Evolutionary conservation across 92 coral and sea anemone species (phyloP), one percentile per base, ranked within the genome.

Genomic region (Micromussa lordhowensis): DNA sequence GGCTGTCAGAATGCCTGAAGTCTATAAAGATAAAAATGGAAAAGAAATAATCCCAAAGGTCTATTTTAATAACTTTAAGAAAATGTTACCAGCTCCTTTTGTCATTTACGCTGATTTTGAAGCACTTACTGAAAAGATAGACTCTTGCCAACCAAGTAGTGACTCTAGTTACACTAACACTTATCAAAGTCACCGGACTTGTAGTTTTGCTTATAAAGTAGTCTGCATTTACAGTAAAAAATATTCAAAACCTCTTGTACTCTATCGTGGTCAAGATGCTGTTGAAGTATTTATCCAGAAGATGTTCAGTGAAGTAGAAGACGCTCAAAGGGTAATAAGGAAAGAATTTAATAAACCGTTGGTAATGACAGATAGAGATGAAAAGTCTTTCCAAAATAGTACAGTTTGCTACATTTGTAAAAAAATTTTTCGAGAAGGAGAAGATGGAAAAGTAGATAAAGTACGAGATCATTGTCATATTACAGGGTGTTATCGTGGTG

Each of bases 261-360:
- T 83, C 36, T 82, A 82, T 28, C 6, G 82, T 0, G 91, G 91
- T 13, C 68, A 83, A 22, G 24, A 83, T 36, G 78, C 92, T 9
- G 61, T 89, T 4, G 13, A 76, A 0, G 80, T 80, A 26, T 85
- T 86, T 15, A 86, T 87, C 19, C 17, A 5, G 26, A 15, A 17
- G 32, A 80, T 80, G 28, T 8, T 28, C 1, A 8, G 22, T 30
- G 72, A 80, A 80, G 72, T 3, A 10, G 21, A 55, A 35, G 24
- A 24, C 15, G 57, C 1, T 17, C 18, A 55, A 26, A 80, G 48
- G n/a, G 49, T 21, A 12, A 4, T 75, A 3, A 75, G 32, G 16
- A 19, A 75, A 48, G 34, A 78, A 22, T 78, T 78, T 48, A 49
- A 78, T 7, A 49, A 49, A 58, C 28, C 21, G 5, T 5, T 80